Evolutionary conservation across 2,113 vertebrate species (phyloP), one percentile per base, ranked within the genome.

Genomic region (Fukomys damarensis): DNA sequence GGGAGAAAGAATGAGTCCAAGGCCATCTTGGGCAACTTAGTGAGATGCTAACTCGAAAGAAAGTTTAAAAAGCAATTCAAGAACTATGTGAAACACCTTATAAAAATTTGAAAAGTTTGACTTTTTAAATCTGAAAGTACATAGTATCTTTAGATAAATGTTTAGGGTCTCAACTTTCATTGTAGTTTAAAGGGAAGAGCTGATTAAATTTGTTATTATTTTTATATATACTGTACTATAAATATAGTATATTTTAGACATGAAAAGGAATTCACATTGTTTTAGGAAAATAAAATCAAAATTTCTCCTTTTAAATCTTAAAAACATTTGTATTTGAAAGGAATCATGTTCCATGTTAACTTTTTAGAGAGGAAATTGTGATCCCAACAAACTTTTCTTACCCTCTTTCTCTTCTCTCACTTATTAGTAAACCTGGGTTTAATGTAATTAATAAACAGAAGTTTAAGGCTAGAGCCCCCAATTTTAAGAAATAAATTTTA

Each of bases 401-500:
- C 30, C 17, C 32, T 46, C 19, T 86, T 96, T 1, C 74, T 94
- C 22, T 76, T 70, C 38, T 22, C 17, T 84, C 41, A 81, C 46
- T 93, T 88, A 91, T 38, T 82, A 94, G 26, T 82, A 90, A 49
- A 28, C 93, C 17, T 54, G 6, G 20, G 8, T 65, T 1, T 74
- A 93, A 58, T 81, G 35, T 79, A 95, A 82, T 91, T 77, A 16
- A 46, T 68, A 43, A 92, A 43, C 83, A 81, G 63, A 52, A 77
- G 80, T 95, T 95, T 46, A 88, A 86, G 35, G 49, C 38, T 80
- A 26, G 80, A 86, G 14, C 52, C 41, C 84, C n/a, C 38, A 68
- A 49, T 70, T 92, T 96, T 61, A 93, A 87, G 59, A 80, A 65
- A 59, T 77, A 74, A 59, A 83, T 63, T 96, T 93, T 96, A 86